phyloP scores from a whole-genome alignment of 2,797 vertebrate species.

The Notolepis coatsorum region DNA sequence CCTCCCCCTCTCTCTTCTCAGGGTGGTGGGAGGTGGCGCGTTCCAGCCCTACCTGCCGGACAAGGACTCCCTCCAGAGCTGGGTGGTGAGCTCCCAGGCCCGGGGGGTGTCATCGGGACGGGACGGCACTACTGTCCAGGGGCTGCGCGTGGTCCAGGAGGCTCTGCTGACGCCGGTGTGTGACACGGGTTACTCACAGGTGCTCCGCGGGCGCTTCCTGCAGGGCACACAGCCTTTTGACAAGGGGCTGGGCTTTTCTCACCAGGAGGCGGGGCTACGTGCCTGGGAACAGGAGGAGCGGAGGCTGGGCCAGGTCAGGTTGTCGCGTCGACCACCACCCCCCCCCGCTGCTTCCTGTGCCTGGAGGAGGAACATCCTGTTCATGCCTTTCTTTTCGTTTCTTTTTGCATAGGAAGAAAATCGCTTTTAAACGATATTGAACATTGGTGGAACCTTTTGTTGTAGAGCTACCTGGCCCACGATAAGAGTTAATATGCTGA shows the following conservation, averaged over 20 bases:
- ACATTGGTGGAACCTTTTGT: no score
- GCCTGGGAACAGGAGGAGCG: conserved; percentile 75
- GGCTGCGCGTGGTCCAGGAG: conserved; percentile 77
- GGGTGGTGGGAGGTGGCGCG: conserved; percentile 82
- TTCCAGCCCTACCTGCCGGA: conserved; percentile 87
- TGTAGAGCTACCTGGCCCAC: no score
- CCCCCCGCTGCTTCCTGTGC: conserved; percentile 47
- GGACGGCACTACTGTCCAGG: conserved; percentile 69
- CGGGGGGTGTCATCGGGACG: conserved; percentile 52
- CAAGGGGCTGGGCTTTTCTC: conserved; percentile 68
- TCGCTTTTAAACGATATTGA: no score
- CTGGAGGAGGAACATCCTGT: conserved; percentile 54
- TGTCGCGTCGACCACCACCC: conserved; percentile 55
- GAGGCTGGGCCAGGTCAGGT: conserved; percentile 77
- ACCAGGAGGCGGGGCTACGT: conserved; percentile 60
- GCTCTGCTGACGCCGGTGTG: conserved; percentile 76
- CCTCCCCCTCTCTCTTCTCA: conserved; percentile 27
- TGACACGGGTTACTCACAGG: conserved; percentile 82
- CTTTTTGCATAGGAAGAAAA: neutral
- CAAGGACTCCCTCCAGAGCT: conserved; percentile 76
- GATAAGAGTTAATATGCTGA: no score
- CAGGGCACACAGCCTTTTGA: conserved; percentile 75
- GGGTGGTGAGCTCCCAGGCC: conserved; percentile 76
- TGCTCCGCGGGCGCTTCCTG: conserved; percentile 75
- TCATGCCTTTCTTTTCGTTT: conserved; percentile 25